Evolutionary conservation across 2,113 vertebrate species (phyloP), one percentile per base, ranked within the genome.

Genomic region (Etia nguti): DNA sequence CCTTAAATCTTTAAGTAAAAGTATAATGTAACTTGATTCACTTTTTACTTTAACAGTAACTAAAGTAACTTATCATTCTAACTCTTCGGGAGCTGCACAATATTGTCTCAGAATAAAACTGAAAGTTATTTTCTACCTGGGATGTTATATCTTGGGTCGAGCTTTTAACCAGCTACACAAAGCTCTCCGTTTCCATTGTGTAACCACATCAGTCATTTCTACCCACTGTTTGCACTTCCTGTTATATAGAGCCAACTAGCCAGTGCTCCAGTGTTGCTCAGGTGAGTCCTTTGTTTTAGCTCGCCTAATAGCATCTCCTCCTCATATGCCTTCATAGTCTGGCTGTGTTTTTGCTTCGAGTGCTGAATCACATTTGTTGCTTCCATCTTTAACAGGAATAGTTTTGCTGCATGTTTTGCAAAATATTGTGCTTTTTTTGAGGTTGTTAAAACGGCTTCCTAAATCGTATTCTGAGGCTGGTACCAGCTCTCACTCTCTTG

Each of bases 101-200:
- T 22, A 68, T 13, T 2, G 34, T 38, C 34, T 22, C 20, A 0
- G 62, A 0, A 22, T 68, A 68, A 68, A 68, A 41, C 20, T 22
- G 11, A 38, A 41, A 68, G 60, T 65, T 38, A n/a, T 38, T 68
- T 41, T 41, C 36, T 22, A 41, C n/a, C n/a, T 41, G n/a, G 11
- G 62, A 68, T 68, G 41, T 68, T 68, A 41, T 2, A 70, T 43
- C 36, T 70, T 41, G 36, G 62, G 7, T 43, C 0, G 3, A 70
- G 62, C 36, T 70, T 68, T 68, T 22, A 68, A 38, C 20, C 34
- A 65, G 34, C 60, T 65, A 38, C 60, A 22, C 6, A 38, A 68
- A 68, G 34, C 0, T 38, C 60, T 3, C 34, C 1, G 1, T 43
- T 70, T 70, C 36, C 36, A 70, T 15, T 41, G 36, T 24, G 62